These are phyloP conservation scores for Drosophila insularis DNA, from an alignment of 1,140 invertebrate species.

Conservation along the genomic window DNA sequence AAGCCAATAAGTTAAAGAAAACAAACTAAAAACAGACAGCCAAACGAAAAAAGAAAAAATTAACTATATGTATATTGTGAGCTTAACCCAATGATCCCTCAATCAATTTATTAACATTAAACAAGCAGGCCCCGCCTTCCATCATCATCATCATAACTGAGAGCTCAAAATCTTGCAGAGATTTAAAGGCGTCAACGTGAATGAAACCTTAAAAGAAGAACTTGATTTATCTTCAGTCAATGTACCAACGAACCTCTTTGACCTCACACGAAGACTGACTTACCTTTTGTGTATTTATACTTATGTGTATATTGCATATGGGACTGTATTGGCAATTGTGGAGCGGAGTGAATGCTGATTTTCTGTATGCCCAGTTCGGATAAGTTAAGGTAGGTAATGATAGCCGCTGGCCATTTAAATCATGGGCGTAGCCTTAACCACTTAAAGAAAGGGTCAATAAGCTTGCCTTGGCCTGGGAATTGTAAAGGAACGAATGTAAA, in stretches of 20 bases:
- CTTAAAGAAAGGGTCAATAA: background rate
- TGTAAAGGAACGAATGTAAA: too few species aligned
- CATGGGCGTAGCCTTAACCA: background rate
- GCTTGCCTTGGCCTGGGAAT: too few species aligned
- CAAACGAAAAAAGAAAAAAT: background rate
- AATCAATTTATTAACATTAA: conserved; percentile 20
- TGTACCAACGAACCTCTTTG: background rate
- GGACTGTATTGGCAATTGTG: conserved; percentile 6
- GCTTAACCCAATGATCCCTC: conserved; percentile 17
- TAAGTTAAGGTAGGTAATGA: conserved; percentile 1
- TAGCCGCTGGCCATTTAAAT: conserved; percentile 1
- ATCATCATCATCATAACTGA: background rate
- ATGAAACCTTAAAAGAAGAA: conserved; percentile 4
- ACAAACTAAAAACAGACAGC: background rate
- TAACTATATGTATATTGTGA: background rate
- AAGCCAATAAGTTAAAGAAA: background rate
- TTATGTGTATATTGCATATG: background rate
- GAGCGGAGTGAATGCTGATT: conserved; percentile 4
- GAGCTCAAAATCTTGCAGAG: background rate
- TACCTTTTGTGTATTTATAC: background rate
- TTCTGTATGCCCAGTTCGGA: background rate
- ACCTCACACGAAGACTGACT: conserved; percentile 8
- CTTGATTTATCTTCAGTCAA: conserved; percentile 8
- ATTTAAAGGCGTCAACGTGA: conserved; percentile 11
- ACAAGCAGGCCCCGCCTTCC: background rate